Evolutionary conservation across 2,888 invertebrate genomes (phyloP).

Genomic region (Pteria penguin): DNA sequence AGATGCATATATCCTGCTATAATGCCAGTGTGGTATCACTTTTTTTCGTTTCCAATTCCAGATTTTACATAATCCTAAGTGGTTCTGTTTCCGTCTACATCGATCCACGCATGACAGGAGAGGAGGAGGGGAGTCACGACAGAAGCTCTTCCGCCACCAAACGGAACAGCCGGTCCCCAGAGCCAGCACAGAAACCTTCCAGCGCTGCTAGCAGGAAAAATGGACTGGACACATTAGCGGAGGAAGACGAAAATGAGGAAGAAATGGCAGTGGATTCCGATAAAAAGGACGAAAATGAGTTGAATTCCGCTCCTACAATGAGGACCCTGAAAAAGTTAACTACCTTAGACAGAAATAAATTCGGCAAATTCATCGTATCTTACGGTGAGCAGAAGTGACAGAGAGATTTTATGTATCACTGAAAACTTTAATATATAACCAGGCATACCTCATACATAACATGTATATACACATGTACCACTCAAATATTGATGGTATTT

Average conservation of each 20-base stretch:
- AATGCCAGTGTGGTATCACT: too few species aligned
- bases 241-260: constrained; percentile 17
- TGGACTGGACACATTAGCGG: constrained; percentile 20
- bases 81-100: constrained; percentile 75
- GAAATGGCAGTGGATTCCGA: constrained; percentile 16
- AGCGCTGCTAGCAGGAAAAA: neutral
- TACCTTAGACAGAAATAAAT: constrained; percentile 62
- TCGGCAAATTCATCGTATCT: constrained; percentile 69
- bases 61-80: constrained; percentile 74
- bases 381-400: constrained; percentile 74
- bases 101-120: constrained; percentile 71
- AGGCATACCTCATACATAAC: too few species aligned
- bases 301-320: neutral
- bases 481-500: too few species aligned
- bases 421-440: too few species aligned
- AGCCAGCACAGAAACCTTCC: neutral
- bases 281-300: constrained; percentile 18
- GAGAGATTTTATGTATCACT: too few species aligned
- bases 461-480: too few species aligned
- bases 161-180: constrained; percentile 1
- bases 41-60: constrained; percentile 45
- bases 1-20: too few species aligned
- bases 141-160: constrained; percentile 29
- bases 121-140: constrained; percentile 49
- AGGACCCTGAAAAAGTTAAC: constrained; percentile 25